Evolutionary conservation across 1,140 invertebrate species (phyloP).

Genomic region (Trigoniulus corallinus): DNA sequence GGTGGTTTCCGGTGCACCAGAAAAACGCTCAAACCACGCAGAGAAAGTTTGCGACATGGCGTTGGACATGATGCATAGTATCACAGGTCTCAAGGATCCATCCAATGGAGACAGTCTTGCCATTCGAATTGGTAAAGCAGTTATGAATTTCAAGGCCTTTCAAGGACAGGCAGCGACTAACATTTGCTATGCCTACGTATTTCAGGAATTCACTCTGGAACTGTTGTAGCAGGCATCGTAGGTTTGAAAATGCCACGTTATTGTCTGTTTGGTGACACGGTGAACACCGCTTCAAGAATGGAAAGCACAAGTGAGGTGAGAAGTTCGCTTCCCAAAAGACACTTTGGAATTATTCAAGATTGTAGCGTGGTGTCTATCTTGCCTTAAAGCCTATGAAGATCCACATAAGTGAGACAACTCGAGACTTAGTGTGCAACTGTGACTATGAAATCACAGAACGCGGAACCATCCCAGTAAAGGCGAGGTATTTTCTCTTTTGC

Average conservation of each 20-base stretch:
- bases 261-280: constrained; percentile 81
- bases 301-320: constrained; percentile 59
- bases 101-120: constrained; percentile 75
- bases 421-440: constrained; percentile 45
- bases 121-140: constrained; percentile 56
- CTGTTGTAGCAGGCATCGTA: constrained; percentile 86
- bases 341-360: neutral
- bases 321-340: neutral
- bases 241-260: constrained; percentile 91
- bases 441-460: constrained; percentile 61
- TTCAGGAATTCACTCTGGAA: constrained; percentile 53
- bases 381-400: constrained; percentile 59
- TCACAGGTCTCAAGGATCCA: constrained; percentile 73
- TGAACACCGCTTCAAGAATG: constrained; percentile 82
- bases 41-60: constrained; percentile 92
- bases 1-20: constrained; percentile 88
- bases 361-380: neutral
- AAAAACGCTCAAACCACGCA: constrained; percentile 73
- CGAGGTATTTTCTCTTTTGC: constrained; percentile 33
- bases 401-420: constrained; percentile 79
- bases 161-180: neutral
- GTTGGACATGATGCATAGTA: constrained; percentile 86
- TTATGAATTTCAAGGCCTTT: too few species aligned
- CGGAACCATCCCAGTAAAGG: constrained; percentile 57
- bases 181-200: constrained; percentile 6